A percentile compares a stretch with the other conserved stretches of the same genome.
phyloP scores from a whole-genome alignment of 92 coral and sea anemone species.

The Umimayanthus kanabou region DNA sequence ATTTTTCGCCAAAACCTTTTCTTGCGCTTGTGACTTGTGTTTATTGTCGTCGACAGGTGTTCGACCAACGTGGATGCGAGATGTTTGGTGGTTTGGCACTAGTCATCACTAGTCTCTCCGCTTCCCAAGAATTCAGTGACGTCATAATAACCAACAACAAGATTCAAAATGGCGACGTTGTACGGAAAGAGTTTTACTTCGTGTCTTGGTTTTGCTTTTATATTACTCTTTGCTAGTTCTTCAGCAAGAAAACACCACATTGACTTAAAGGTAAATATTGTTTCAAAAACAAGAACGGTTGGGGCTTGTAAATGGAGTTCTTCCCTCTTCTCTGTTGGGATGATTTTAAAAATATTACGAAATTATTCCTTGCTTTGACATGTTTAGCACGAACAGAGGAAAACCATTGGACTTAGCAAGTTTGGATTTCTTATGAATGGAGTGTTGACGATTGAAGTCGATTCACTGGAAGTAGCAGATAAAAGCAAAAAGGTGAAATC shows the following conservation, averaged over 20 bases:
- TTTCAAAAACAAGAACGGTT: background rate
- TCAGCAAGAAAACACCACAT: slow-evolving; percentile 50
- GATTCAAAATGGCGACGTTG: slow-evolving; percentile 71
- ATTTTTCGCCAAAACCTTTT: slow-evolving; percentile 38
- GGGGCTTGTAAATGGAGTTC: background rate
- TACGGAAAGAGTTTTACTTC: slow-evolving; percentile 31
- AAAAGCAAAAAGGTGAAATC: slow-evolving; percentile 22
- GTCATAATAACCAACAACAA: slow-evolving; percentile 55
- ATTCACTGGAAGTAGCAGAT: slow-evolving; percentile 48
- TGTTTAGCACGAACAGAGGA: slow-evolving; percentile 71
- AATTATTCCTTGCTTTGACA: slow-evolving; percentile 14
- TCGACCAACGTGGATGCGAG: background rate
- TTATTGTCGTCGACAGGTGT: background rate
- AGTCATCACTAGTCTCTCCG: slow-evolving; percentile 20
- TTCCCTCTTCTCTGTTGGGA: background rate
- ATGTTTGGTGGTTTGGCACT: slow-evolving; percentile 39
- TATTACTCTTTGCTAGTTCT: slow-evolving; percentile 33
- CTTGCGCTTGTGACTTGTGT: no score
- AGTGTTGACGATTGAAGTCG: slow-evolving; percentile 64
- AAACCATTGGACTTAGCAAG: slow-evolving; percentile 82
- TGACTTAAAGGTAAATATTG: slow-evolving; percentile 42
- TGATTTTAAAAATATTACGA: background rate
- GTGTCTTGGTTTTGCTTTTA: slow-evolving; percentile 40
- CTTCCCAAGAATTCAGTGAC: slow-evolving; percentile 41
- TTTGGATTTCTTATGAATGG: slow-evolving; percentile 85